Evolutionary conservation across 1,140 invertebrate species (phyloP), one percentile per base, ranked within the genome.

Genomic region (Odontomachus brunneus): DNA sequence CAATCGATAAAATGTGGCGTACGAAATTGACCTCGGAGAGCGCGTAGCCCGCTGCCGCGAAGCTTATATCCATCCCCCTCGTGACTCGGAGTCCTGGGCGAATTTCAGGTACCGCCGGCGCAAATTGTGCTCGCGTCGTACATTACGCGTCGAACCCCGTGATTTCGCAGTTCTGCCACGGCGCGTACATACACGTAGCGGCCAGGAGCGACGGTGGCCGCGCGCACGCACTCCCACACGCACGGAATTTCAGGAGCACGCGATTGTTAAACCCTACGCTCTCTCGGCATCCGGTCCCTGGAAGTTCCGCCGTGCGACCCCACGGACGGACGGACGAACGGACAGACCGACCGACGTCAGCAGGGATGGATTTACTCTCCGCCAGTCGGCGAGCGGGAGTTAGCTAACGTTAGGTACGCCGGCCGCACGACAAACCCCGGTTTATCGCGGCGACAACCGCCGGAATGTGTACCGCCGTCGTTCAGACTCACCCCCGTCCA

Each of bases 361-460:
- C 53, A 83, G 80, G 29, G 55, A 87, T 73, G 75, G 63, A 84
- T 88, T 87, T 88, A 84, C 85, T 88, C 85, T 88, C 87, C 51
- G 48, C 53, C 63, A 63, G 71, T 66, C 82, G 74, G 75, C 72
- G 57, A 17, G 59, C 0, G 0, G 38, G 38, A 44, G 38, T 44
- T 44, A 11, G 38, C 38, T 7, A 7, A 44, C 38, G 65, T 75
- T 86, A 83, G 71, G 55, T 76, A 26, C 67, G 71, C 76, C 24
- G 78, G 84, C 82, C 83, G 38, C 38, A 72, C 65, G 38, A 26
- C 69, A 60, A 83, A 66, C 69, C 71, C 62, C 49, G 84, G 26
- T 69, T 83, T 72, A 86, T 87, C 84, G 44, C 49, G 57, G 55
- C 69, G 78, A 85, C 85, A 86, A 83, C 82, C 63, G 51, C 57